Conservation (phyloP, 2,113 vertebrate genomes). For the Podilymbus podiceps region DNA sequence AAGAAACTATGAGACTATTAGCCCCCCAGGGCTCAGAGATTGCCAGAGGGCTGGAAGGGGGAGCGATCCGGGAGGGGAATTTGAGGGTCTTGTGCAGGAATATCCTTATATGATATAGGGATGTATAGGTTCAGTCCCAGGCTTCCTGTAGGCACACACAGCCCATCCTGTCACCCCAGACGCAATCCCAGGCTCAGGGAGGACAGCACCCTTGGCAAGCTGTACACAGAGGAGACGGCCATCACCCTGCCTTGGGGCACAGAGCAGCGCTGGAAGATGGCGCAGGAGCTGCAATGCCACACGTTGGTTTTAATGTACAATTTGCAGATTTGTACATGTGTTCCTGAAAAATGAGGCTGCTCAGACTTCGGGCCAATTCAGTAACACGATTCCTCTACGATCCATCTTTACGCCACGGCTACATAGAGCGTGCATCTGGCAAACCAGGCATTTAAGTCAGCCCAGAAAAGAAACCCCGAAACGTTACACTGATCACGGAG, state of each 20-base stretch:
- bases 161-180: neutral
- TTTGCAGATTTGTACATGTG: too few species aligned
- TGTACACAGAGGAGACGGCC: neutral
- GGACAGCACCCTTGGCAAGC: neutral
- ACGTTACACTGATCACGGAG: neutral
- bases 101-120: too few species aligned
- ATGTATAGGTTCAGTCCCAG: neutral
- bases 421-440: accelerated
- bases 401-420: neutral
- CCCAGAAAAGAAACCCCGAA: neutral
- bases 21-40: neutral
- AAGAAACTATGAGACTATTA: neutral
- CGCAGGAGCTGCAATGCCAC: too few species aligned
- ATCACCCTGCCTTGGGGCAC: neutral
- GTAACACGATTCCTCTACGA: neutral
- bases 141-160: neutral
- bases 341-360: neutral
- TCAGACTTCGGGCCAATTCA: neutral
- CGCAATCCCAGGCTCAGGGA: neutral
- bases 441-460: neutral
- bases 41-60: neutral
- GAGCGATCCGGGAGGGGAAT: neutral
- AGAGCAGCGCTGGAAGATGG: neutral
- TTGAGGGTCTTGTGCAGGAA: neutral
- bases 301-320: neutral